phyloP scores from a whole-genome alignment of 2,888 invertebrate genomes.

The Megaustenia siamemsis region DNA sequence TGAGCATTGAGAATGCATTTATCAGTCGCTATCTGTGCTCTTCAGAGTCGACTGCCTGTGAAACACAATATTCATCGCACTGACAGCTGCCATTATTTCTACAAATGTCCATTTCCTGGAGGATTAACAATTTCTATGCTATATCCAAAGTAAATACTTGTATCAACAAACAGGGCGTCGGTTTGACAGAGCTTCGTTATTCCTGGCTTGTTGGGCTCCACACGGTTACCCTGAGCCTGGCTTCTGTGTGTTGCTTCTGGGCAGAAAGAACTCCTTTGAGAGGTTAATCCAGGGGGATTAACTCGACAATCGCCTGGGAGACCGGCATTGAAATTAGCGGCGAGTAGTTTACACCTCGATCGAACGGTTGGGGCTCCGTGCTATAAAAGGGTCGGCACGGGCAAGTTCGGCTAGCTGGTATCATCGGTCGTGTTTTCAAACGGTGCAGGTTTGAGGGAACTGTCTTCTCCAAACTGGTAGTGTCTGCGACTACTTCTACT shows the following conservation, averaged over 20 bases:
- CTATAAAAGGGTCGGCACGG: constrained; percentile 22
- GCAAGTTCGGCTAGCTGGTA: too few species aligned
- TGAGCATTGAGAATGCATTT: too few species aligned
- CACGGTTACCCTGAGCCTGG: background rate
- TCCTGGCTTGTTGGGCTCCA: background rate
- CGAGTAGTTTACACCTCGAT: background rate
- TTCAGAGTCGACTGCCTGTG: background rate
- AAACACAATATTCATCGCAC: background rate
- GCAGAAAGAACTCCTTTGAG: constrained; percentile 40
- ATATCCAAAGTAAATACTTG: background rate
- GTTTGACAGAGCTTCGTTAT: background rate
- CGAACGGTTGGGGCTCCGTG: background rate
- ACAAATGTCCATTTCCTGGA: constrained; percentile 23
- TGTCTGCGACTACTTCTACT: too few species aligned
- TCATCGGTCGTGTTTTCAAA: too few species aligned
- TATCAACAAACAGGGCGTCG: background rate
- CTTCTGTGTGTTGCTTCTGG: constrained; percentile 1
- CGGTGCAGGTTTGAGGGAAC: too few species aligned
- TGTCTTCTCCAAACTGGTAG: too few species aligned
- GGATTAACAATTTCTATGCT: constrained; percentile 36
- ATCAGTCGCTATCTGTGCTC: too few species aligned
- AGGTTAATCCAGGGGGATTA: constrained; percentile 55
- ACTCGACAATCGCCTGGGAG: constrained; percentile 35
- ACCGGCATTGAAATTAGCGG: background rate
- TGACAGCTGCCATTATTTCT: background rate